Conservation (phyloP, 37 sponge, comb jelly and placozoan genomes). For the Oopsacas minuta region DNA sequence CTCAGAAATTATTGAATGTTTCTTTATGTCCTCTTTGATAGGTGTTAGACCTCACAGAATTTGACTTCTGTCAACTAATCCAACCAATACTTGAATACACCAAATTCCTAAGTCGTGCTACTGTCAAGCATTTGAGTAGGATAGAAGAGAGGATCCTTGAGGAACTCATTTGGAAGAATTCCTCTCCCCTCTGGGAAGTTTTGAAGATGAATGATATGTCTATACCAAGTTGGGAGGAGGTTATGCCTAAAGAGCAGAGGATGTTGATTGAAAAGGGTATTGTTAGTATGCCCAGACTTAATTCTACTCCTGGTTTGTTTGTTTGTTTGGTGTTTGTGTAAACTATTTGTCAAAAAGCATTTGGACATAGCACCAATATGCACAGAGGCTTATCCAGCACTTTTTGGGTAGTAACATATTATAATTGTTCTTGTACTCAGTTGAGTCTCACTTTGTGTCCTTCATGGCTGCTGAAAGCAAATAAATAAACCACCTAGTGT, state of each 20-base stretch:
- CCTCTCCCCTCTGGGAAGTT: background rate
- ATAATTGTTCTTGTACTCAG: too few relatives aligned
- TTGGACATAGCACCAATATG: too few relatives aligned
- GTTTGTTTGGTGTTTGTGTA: too few relatives aligned
- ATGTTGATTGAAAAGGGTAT: background rate
- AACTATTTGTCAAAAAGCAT: too few relatives aligned
- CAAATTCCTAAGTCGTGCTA: background rate
- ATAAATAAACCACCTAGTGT: too few relatives aligned
- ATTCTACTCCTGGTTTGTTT: background rate
- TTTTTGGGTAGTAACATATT: too few relatives aligned
- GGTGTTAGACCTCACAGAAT: background rate
- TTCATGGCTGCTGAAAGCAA: too few relatives aligned
- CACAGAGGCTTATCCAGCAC: too few relatives aligned
- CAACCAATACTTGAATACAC: constrained; percentile 11
- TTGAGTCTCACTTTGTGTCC: too few relatives aligned
- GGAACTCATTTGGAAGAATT: background rate
- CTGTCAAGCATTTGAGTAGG: constrained; percentile 6
- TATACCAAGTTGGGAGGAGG: background rate
- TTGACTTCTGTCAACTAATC: background rate
- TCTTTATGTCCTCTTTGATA: too few relatives aligned
- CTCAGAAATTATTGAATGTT: too few relatives aligned
- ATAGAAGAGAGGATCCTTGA: background rate
- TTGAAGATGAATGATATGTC: background rate
- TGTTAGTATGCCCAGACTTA: background rate
- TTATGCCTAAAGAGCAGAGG: background rate